Base-by-base conservation (phyloP, 2,113 vertebrate genomes). In the Neotoma lepida region DNA sequence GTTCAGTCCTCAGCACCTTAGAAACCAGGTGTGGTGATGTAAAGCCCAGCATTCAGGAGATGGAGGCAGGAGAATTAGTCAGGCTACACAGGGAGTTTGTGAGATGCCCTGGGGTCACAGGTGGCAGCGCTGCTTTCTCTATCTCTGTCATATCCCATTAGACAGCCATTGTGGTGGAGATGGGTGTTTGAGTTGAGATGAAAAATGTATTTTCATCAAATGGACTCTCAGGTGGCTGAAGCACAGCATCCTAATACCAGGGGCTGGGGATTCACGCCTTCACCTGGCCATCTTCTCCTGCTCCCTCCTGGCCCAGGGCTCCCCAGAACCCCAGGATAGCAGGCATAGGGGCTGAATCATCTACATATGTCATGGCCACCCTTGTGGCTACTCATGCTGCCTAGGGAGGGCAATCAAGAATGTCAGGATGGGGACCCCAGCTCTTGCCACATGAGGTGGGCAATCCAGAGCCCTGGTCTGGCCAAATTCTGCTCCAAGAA, bases 361-460 rank as follows among this genome's bases (percentile, higher is more conserved):
- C 44, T 1, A 15, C 44, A 49, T 41, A 15, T 18, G 14, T 20
- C 17, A 8, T n/a, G n/a, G 46, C 26, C 13, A 13, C 24, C 49
- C n/a, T 20, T 13, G 49, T 63, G 56, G 12, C 54, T 35, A 33
- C 41, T 58, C 71, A 41, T 58, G 54, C 13, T 61, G 56, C 26
- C 4, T 18, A 17, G 15, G 35, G 61, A 80, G 63, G 22, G 0
- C 3, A 2, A 4, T 3, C 2, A 1, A 15, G 73, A 58, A n/a
- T 4, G 8, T 51, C 56, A 46, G 70, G 70, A 44, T 2, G 51
- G 30, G 18, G 28, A 54, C 39, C 71, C 12, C 2, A 33, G n/a
- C 6, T 35, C 24, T 24, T 30, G 13, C 26, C 4, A 0, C 10
- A 1, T 28, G 80, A 61, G 56, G 22, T 30, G 1, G 13, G 13